Base-by-base conservation (phyloP, 2,888 invertebrate genomes). In the Drosophila hamatofila region DNA sequence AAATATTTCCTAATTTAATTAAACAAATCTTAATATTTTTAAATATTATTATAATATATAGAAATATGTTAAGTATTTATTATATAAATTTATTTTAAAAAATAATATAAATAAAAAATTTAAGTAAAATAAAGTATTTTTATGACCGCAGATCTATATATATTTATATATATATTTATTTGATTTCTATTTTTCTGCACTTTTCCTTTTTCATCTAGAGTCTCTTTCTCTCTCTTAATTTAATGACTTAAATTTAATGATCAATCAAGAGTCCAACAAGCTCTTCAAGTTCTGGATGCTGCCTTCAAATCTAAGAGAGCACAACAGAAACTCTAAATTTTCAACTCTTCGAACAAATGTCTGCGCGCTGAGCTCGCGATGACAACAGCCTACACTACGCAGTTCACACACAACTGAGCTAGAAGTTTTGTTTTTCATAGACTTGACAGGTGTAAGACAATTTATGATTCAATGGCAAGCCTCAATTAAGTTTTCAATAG, bases 401-500 rank as follows among this genome's bases (percentile, higher is more conserved):
- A 46, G 23, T 4, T 46, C 23, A 25, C 44, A 25, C 8, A 9
- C 16, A 16, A 4, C 9, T 46, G 16, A 46, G 25, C 46, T 46
- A 8, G 9, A 16, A 9, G 23, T 25, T 25, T 37, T 37, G 37
- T 37, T 21, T 21, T 9, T 30, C 30, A 30, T 23, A 8, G 7
- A 44, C 0, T 23, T 44, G 44, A 44, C 23, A 23, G 44, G 2
- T 21, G 1, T 23, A 23, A 16, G 14, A 44, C 23, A 44, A 23
- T 44, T 44, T 23, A 23, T 44, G 14, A 44, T 44, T 16, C 23
- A 23, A 44, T 44, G 44, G 14, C 44, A 14, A 44, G 23, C 1
- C 44, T 44, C 44, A 44, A 44, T 44, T 23, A 44, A 23, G 44
- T 44, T 7, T 21, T 23, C 44, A 44, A 44, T 14, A 8, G 44